Base-by-base conservation (phyloP, 2,888 invertebrate genomes). In the Apamea sordens region DNA sequence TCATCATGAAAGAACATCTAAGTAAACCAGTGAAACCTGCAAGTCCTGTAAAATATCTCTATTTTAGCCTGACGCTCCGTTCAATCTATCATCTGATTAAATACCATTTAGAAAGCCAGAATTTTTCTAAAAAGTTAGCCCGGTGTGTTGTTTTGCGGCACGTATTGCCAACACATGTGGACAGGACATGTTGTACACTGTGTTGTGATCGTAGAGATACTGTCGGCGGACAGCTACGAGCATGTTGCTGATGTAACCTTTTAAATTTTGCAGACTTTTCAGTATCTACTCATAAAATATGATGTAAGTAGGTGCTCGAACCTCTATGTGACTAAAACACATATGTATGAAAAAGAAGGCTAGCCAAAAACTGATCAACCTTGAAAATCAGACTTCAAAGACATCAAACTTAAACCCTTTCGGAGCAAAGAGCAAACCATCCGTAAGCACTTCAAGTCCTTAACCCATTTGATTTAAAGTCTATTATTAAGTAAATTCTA, bases 401-500 rank as follows among this genome's bases (percentile, higher is more conserved):
- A 73, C 47, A 68, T 63, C n/a, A 77, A 76, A 67, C 61, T 53
- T 63, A 67, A 83, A 72, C 36, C 36, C n/a, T 64, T 73, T 56
- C 28, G 4, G 7, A 65, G 36, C 24, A 79, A 76, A 80, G 71
- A 76, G 65, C 64, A 79, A 83, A 76, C 63, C 68, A 63, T n/a
- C 71, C 64, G 6, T n/a, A 63, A 59, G 15, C 24, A 44, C 67
- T 53, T 69, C 50, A 76, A 76, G 24, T 36, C 32, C 24, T 53
- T 56, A 78, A 64, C 50, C 76, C 69, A 50, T 77, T 79, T 75
- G 69, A 77, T 76, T 85, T 72, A 83, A 78, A 76, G 53, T 73
- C 32, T 47, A 74, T 75, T 85, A 56, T 24, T 56, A 56, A n/a
- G 63, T 80, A 77, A 79, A 84, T 83, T 85, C 59, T 76, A 80